Evolutionary conservation across 2,888 invertebrate species (phyloP).

Genomic region (Coenonympha glycerion): DNA sequence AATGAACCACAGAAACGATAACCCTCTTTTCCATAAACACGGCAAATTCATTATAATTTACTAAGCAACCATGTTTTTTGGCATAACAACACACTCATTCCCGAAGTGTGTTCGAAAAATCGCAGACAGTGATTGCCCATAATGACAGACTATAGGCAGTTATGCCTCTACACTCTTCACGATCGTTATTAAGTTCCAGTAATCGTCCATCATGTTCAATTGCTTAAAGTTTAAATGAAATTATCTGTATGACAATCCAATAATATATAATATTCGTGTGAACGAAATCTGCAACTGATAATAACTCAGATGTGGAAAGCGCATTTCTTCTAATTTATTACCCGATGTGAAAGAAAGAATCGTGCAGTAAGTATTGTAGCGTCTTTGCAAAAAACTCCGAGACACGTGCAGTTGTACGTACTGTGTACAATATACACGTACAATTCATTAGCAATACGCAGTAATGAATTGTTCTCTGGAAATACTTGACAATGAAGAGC

Average conservation of each 20-base stretch:
- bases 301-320: background rate
- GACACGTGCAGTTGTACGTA: background rate
- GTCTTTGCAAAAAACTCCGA: background rate
- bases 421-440: too few relatives aligned
- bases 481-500: background rate
- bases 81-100: too few relatives aligned
- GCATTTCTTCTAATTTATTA: background rate
- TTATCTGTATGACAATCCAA: background rate
- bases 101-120: too few relatives aligned
- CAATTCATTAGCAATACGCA: background rate
- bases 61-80: too few relatives aligned
- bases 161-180: too few relatives aligned
- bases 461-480: background rate
- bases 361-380: background rate
- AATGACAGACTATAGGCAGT: too few relatives aligned
- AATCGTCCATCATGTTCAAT: too few relatives aligned
- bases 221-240: background rate
- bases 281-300: background rate
- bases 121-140: too few relatives aligned
- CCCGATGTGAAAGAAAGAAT: background rate
- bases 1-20: too few relatives aligned
- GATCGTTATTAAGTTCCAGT: too few relatives aligned
- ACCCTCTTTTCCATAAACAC: too few relatives aligned
- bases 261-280: background rate
- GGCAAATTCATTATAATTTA: too few relatives aligned